phyloP scores from a whole-genome alignment of 2,888 invertebrate species.

The Rhamphomyia laevipes region DNA sequence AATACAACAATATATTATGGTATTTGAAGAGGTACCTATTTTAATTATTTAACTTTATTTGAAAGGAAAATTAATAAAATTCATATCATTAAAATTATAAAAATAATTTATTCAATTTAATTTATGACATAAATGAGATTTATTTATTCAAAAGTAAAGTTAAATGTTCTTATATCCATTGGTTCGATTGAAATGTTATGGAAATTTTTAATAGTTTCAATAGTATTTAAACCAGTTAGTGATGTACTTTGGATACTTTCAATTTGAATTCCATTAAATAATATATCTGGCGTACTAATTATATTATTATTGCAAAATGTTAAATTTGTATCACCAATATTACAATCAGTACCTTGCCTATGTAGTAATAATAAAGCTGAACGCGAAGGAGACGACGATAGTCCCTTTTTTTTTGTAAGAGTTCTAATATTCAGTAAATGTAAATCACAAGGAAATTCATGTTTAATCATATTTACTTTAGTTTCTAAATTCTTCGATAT shows the following conservation, averaged over 20 bases:
- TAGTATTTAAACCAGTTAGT: conserved; percentile 39
- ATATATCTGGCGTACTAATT: conserved; percentile 21
- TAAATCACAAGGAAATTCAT: conserved; percentile 60
- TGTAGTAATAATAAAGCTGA: conserved; percentile 68
- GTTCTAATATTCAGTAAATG: conserved; percentile 72
- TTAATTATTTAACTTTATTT: too few relatives aligned
- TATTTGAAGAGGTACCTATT: too few relatives aligned
- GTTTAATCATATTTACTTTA: conserved; percentile 40
- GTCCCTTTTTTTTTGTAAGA: conserved; percentile 60
- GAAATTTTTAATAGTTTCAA: conserved; percentile 35
- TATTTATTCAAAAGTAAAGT: conserved; percentile 41
- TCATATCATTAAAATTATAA: too few relatives aligned
- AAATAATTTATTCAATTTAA: too few relatives aligned
- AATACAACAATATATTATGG: too few relatives aligned
- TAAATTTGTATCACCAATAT: conserved; percentile 33
- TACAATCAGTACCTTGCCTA: conserved; percentile 64
- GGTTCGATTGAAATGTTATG: conserved; percentile 47
- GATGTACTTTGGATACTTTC: conserved; percentile 39
- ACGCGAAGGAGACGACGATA: conserved; percentile 66
- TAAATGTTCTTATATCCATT: conserved; percentile 56
- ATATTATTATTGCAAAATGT: conserved; percentile 25
- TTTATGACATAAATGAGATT: too few relatives aligned
- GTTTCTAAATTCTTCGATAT: conserved; percentile 41
- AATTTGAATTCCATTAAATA: conserved; percentile 26
- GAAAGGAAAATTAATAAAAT: too few relatives aligned